These are phyloP conservation scores for Artemia franciscana DNA, from an alignment of 1,140 invertebrate genomes.

Conservation along the genomic window DNA sequence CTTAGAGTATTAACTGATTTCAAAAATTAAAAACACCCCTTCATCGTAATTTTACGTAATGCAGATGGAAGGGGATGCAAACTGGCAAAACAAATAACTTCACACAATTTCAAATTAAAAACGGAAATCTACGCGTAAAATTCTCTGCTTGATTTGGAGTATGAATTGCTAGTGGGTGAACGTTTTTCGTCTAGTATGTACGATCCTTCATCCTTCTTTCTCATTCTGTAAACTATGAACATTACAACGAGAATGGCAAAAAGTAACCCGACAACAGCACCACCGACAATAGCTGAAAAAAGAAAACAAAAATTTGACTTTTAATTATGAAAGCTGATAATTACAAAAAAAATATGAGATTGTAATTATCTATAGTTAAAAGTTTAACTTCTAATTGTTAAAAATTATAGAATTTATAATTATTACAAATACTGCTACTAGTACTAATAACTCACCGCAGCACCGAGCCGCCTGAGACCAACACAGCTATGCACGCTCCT, in stretches of 20 bases:
- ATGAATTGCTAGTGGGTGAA: constrained; percentile 67
- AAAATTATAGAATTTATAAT: not conserved
- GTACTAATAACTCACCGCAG: not conserved
- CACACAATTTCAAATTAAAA: no score
- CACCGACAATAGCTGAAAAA: constrained; percentile 77
- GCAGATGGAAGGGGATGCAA: no score
- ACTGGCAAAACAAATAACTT: no score
- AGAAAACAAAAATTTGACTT: constrained; percentile 7
- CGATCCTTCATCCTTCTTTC: constrained; percentile 98
- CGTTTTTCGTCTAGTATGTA: constrained; percentile 91
- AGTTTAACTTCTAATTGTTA: not conserved
- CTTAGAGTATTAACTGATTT: no score
- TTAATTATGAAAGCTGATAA: not conserved
- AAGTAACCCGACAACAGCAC: constrained; percentile 83
- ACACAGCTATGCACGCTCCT: not conserved
- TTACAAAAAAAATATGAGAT: not conserved
- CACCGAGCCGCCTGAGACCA: not conserved
- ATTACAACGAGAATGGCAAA: constrained; percentile 95
- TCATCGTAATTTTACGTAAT: no score
- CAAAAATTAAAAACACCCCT: no score
- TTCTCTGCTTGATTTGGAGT: constrained; percentile 69
- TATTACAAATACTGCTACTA: not conserved
- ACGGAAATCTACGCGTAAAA: constrained; percentile 84
- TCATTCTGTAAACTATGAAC: constrained; percentile 98
- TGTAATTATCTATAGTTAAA: not conserved